Conservation (phyloP, 1,140 invertebrate species). For the Adoxophyes honmai region DNA sequence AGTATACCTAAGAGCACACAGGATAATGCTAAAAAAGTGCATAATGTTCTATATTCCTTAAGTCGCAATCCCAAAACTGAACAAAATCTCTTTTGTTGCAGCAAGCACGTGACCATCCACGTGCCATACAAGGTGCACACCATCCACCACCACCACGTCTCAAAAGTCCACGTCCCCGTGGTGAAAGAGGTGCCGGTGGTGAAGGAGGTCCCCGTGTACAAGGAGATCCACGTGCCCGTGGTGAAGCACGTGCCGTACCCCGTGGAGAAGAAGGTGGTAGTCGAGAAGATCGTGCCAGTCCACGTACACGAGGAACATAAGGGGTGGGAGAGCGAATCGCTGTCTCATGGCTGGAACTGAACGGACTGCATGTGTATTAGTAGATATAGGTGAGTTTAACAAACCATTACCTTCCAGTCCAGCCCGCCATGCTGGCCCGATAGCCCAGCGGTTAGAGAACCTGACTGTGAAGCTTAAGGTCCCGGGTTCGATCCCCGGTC, state of each 20-base stretch:
- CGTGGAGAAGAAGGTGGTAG: constrained; percentile 64
- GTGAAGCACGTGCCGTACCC: constrained; percentile 60
- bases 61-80: not conserved
- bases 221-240: constrained; percentile 31
- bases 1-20: too few species aligned
- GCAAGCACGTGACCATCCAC: constrained; percentile 79
- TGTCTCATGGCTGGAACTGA: constrained; percentile 73
- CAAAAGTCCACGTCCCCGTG: constrained; percentile 77
- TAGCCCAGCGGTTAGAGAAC: too few species aligned
- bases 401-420: too few species aligned
- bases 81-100: constrained; percentile 38
- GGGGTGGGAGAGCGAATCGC: constrained; percentile 66
- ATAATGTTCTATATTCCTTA: too few species aligned
- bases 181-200: constrained; percentile 61
- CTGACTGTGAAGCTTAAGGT: too few species aligned
- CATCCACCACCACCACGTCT: constrained; percentile 80
- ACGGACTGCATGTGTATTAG: constrained; percentile 23
- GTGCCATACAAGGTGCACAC: constrained; percentile 81
- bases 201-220: constrained; percentile 45
- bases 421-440: too few species aligned
- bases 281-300: constrained; percentile 65
- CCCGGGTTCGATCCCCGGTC: too few species aligned
- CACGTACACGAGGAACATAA: constrained; percentile 50
- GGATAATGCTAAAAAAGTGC: too few species aligned
- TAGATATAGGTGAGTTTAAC: constrained; percentile 47